Evolutionary conservation across 2,888 invertebrate genomes (phyloP).

Genomic region (Leucania comma): DNA sequence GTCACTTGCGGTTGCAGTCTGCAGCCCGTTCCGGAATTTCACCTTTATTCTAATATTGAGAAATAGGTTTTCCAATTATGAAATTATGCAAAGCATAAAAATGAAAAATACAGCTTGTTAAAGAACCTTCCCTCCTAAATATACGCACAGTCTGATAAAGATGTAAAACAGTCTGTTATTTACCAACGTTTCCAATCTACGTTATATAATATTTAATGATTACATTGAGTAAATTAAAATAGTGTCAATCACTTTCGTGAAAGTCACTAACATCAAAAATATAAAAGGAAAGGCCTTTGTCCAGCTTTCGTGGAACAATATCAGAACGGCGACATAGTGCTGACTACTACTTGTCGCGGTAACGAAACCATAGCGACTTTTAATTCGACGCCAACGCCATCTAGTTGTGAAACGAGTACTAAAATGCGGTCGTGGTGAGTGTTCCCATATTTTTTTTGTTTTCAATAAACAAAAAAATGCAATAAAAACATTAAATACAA

Average conservation of each 20-base stretch:
- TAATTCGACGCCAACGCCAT: slow-evolving; percentile 10
- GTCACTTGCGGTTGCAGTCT: too few species aligned
- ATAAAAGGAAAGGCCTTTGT: slow-evolving; percentile 8
- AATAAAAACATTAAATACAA: not conserved
- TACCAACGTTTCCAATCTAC: too few species aligned
- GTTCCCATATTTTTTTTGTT: not conserved
- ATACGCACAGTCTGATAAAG: too few species aligned
- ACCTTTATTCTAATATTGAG: too few species aligned
- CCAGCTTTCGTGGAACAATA: slow-evolving; percentile 12
- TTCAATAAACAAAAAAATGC: not conserved
- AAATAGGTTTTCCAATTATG: too few species aligned
- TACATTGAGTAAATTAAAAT: not conserved
- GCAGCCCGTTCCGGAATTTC: too few species aligned
- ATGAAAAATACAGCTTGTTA: too few species aligned
- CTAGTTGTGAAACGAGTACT: not conserved
- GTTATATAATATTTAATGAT: too few species aligned
- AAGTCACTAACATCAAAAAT: slow-evolving; percentile 1
- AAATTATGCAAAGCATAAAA: too few species aligned
- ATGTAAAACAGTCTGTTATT: too few species aligned
- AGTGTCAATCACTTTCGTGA: not conserved
- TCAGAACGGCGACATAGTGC: not conserved
- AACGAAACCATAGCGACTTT: slow-evolving; percentile 12
- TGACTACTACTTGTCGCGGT: not conserved
- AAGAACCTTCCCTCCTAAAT: too few species aligned
- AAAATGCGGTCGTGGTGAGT: not conserved